A percentile compares a stretch with the other conserved stretches of the same genome.
phyloP scores from a whole-genome alignment of 2,113 vertebrate species.

The Rhynchopsitta pachyrhyncha region DNA sequence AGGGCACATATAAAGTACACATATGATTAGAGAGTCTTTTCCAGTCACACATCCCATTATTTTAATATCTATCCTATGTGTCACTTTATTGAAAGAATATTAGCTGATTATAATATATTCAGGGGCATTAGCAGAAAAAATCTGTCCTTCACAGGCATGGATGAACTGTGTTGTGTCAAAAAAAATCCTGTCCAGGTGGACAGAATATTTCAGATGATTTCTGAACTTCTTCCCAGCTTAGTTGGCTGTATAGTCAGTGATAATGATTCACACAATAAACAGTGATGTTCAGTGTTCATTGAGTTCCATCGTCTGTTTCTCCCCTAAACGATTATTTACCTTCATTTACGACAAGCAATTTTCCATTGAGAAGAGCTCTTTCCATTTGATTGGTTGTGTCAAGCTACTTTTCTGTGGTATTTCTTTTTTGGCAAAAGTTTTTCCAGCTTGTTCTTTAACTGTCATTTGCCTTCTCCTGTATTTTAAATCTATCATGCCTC shows the following conservation, averaged over 20 bases:
- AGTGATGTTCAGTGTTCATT: constrained; percentile 25
- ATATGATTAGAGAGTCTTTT: neutral
- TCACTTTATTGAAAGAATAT: neutral
- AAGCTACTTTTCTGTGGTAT: neutral
- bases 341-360: constrained; percentile 3
- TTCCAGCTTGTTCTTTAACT: constrained; percentile 49
- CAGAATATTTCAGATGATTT: neutral
- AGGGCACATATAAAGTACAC: neutral
- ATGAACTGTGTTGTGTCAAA: neutral
- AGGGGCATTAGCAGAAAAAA: neutral
- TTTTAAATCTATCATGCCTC: constrained; percentile 63
- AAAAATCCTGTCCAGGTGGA: neutral
- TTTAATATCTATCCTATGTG: neutral
- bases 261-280: constrained; percentile 25
- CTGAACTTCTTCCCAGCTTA: neutral
- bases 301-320: constrained; percentile 16
- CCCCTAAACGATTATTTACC: constrained; percentile 6
- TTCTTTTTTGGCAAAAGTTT: constrained; percentile 32
- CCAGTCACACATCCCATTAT: neutral
- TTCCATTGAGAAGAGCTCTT: neutral
- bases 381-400: constrained; percentile 3
- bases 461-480: constrained; percentile 59
- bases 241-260: neutral
- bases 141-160: neutral
- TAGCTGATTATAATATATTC: neutral